Evolutionary conservation across 1,140 invertebrate species (phyloP).

Genomic region (Drosophila dunni): DNA sequence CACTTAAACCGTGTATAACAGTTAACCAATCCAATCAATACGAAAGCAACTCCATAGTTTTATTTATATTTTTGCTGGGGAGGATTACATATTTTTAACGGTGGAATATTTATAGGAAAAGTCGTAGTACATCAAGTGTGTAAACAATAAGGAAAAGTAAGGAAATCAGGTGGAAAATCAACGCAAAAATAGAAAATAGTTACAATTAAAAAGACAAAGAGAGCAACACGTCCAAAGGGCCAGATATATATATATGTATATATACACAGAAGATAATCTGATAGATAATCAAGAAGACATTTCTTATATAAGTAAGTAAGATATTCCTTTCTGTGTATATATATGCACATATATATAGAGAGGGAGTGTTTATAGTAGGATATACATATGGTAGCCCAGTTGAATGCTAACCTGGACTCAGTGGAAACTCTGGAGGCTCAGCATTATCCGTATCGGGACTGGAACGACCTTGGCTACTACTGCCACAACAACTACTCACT

Average conservation of each 20-base stretch:
- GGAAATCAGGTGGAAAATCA: conserved; percentile 25
- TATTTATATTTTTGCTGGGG: conserved; percentile 15
- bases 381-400: conserved; percentile 44
- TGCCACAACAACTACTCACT: conserved; percentile 85
- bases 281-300: too few species aligned
- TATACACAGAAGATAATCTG: too few species aligned
- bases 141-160: conserved; percentile 14
- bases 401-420: conserved; percentile 84
- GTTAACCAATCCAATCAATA: conserved; percentile 51
- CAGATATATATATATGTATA: too few species aligned
- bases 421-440: conserved; percentile 83
- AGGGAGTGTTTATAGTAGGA: too few species aligned
- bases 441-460: conserved; percentile 84
- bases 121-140: conserved; percentile 12
- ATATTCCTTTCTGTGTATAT: too few species aligned
- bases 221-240: background rate
- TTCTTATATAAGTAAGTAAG: too few species aligned
- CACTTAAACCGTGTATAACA: conserved; percentile 55
- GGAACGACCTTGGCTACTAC: conserved; percentile 85
- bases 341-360: too few species aligned
- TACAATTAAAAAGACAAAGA: conserved; percentile 17
- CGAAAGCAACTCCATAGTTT: conserved; percentile 27
- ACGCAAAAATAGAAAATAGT: conserved; percentile 3
- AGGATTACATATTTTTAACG: conserved; percentile 12
- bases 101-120: conserved; percentile 14